A percentile compares a stretch with the other conserved stretches of the same genome.
Conservation (phyloP, 2,113 vertebrate genomes). For the Petrocephalus zakoni region DNA sequence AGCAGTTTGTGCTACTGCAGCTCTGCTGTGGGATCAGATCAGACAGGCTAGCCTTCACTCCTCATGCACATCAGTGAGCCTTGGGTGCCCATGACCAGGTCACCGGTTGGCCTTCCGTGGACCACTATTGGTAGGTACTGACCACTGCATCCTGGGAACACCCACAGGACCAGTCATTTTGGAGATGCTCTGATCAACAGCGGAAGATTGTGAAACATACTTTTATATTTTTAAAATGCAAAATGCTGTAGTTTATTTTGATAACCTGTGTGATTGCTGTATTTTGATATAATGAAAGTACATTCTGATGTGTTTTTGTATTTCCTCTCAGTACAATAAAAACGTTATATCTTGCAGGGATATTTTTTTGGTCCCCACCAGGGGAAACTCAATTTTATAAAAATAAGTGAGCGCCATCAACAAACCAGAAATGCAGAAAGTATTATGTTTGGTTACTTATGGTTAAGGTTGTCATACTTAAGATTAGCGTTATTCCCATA, state of each 20-base stretch:
- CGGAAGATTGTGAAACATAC: background rate
- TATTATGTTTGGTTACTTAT: background rate
- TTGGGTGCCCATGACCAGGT: too few relatives aligned
- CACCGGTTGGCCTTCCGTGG: too few relatives aligned
- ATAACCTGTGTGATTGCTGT: too few relatives aligned
- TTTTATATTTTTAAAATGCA: background rate
- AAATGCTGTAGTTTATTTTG: background rate
- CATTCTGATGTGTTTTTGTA: background rate
- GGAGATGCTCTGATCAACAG: background rate
- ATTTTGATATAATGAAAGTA: background rate
- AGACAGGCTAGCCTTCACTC: too few relatives aligned
- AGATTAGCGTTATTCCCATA: background rate
- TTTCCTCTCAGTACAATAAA: background rate
- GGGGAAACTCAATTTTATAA: background rate
- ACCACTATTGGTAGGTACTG: too few relatives aligned
- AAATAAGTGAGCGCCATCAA: background rate
- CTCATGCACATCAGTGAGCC: too few relatives aligned
- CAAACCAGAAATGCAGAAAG: background rate
- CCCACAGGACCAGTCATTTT: too few relatives aligned
- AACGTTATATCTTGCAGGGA: background rate
- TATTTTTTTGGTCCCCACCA: background rate
- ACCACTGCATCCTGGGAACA: too few relatives aligned
- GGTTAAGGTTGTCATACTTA: background rate
- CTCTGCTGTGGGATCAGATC: too few relatives aligned
- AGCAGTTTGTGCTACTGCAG: too few relatives aligned